Percentiles rank a stretch among this genome's conserved stretches.
Conservation (phyloP, 2,797 vertebrate species). For the Periophthalmus magnuspinnatus region DNA sequence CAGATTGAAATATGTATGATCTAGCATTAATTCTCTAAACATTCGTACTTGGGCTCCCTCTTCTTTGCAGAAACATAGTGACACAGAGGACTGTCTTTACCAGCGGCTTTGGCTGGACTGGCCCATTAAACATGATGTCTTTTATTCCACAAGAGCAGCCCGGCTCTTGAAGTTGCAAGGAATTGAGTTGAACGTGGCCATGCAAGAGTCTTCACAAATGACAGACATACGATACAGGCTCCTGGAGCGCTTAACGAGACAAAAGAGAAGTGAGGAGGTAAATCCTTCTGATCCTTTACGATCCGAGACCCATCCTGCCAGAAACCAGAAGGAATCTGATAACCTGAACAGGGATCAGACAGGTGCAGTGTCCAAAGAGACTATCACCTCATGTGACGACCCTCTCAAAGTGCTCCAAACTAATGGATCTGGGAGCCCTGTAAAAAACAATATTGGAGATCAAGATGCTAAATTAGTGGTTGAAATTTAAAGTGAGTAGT, state of each 20-base stretch:
- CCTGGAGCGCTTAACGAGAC: slow-evolving; percentile 60
- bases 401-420: slow-evolving; percentile 76
- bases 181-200: slow-evolving; percentile 43
- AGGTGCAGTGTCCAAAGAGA: slow-evolving; percentile 74
- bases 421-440: slow-evolving; percentile 66
- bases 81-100: slow-evolving; percentile 75
- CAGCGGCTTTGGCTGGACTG: slow-evolving; percentile 57
- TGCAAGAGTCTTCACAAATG: not conserved
- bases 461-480: slow-evolving; percentile 20
- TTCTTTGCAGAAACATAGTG: slow-evolving; percentile 74
- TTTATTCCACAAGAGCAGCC: slow-evolving; percentile 73
- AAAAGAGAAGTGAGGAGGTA: slow-evolving; percentile 78
- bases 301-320: slow-evolving; percentile 53
- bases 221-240: slow-evolving; percentile 56
- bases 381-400: slow-evolving; percentile 79
- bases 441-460: slow-evolving; percentile 67
- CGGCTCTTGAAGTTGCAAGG: slow-evolving; percentile 74
- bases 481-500: not conserved
- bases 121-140: slow-evolving; percentile 70
- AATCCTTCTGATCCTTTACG: slow-evolving; percentile 74
- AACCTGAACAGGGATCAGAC: slow-evolving; percentile 64
- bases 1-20: not conserved
- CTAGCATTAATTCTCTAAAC: slow-evolving; percentile 6
- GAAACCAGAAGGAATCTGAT: slow-evolving; percentile 40
- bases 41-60: slow-evolving; percentile 55